These are phyloP conservation scores for Meloe dianella DNA, from an alignment of 2,888 invertebrate species.

Conservation along the genomic window DNA sequence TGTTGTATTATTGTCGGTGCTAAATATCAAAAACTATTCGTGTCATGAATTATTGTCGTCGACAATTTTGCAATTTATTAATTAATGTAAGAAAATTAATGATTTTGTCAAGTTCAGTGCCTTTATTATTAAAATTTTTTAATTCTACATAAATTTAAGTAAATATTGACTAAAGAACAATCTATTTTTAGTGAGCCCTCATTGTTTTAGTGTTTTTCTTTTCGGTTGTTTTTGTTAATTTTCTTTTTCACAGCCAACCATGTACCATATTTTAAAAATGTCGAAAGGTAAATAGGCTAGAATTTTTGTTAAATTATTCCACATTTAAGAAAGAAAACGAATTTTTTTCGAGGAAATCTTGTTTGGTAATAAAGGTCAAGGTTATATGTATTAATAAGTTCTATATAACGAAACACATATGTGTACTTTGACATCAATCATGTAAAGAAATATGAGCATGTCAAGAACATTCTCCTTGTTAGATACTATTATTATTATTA, in stretches of 20 bases:
- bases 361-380: not conserved
- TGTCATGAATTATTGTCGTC: not conserved
- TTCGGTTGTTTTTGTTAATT: too few species aligned
- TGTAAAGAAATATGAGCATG: not conserved
- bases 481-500: not conserved
- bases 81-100: not conserved
- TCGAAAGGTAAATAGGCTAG: not conserved
- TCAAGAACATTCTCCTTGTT: not conserved
- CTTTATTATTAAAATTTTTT: not conserved
- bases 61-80: constrained; percentile 1
- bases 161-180: not conserved
- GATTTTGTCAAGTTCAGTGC: constrained; percentile 1
- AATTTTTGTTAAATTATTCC: not conserved
- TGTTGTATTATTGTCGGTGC: not conserved
- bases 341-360: too few species aligned
- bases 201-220: not conserved
- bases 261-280: constrained; percentile 2
- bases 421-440: not conserved
- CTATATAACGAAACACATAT: not conserved
- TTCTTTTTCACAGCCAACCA: not conserved
- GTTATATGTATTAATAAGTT: not conserved
- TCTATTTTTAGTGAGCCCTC: too few species aligned
- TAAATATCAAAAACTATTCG: not conserved
- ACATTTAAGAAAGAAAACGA: too few species aligned
- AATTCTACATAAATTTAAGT: not conserved